Evolutionary conservation across 2,113 vertebrate genomes (phyloP).

Genomic region (Carlito syrichta): DNA sequence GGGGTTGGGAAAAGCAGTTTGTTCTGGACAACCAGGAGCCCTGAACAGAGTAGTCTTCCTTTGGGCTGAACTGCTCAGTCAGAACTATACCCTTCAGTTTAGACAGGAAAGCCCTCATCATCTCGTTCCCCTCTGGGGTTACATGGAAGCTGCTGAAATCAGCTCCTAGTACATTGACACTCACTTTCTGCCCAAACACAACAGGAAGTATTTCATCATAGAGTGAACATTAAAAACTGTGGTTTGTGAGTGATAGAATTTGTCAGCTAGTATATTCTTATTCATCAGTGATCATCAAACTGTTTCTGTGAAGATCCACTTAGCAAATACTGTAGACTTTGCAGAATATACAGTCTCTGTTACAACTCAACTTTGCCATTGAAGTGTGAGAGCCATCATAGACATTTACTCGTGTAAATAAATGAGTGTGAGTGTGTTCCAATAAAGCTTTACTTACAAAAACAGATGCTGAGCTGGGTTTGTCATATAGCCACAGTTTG

Average conservation of each 20-base stretch:
- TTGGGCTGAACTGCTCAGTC: not conserved
- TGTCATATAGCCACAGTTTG: not conserved
- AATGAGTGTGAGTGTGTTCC: not conserved
- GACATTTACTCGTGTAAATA: not conserved
- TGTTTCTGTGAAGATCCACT: not conserved
- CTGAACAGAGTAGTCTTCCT: not conserved
- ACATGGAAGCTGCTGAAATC: not conserved
- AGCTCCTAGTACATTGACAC: not conserved
- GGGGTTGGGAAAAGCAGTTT: not conserved
- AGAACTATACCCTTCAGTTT: not conserved
- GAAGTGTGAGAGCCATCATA: not conserved
- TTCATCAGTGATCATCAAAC: not conserved
- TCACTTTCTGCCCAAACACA: not conserved
- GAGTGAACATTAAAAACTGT: not conserved
- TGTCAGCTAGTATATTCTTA: not conserved
- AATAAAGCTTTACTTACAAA: slow-evolving; percentile 26
- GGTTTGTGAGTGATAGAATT: not conserved
- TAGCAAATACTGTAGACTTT: not conserved
- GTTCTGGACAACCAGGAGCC: not conserved
- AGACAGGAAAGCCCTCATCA: not conserved
- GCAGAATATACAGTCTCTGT: not conserved
- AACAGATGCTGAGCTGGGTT: not conserved
- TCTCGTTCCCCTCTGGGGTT: not conserved
- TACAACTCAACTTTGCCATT: not conserved
- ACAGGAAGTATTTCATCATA: not conserved